Evolutionary conservation across 2,113 vertebrate species (phyloP), one percentile per base, ranked within the genome.

Genomic region (Spizaetus ornatus): DNA sequence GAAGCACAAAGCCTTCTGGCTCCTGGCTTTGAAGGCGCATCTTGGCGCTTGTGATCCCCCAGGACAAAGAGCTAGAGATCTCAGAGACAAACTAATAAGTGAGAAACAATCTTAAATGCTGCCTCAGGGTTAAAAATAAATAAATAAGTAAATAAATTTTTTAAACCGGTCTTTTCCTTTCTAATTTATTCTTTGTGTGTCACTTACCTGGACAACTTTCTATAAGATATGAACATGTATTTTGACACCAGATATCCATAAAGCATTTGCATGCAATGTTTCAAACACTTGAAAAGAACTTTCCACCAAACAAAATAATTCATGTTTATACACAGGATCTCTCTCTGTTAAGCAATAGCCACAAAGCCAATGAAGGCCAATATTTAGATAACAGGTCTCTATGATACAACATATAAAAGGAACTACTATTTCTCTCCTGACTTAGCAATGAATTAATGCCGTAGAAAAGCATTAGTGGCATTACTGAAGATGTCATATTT

Each of bases 191-290:
- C 29, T 89, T 71, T 63, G 38, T 29, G 23, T 45, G 65, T 67
- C 56, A 87, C 19, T 34, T 53, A 63, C 22, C 29, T 48, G 18
- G 22, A 67, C 22, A 81, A 48, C 31, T 4, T 52, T 79, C 62
- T 23, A 0, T 40, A 92, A 65, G 59, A 31, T 10, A 73, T 1
- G 1, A 59, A 19, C 0, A 0, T 15, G 50, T 26, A 59, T 81
- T 73, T 53, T 67, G 58, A 82, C 16, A 80, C 6, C 16, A 56
- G 19, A 18, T 31, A 21, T 19, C 67, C 42, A 59, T 20, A 52
- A 73, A 62, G 11, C 25, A 55, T 42, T 9, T 48, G 36, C 1
- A 3, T 29, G 34, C 16, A 66, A 53, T 9, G 11, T 71, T 67
- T 71, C 26, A 43, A 83, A 78, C 13, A 58, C 69, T 42, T 47